A percentile compares a stretch with the other conserved stretches of the same genome.
These are phyloP conservation scores for Neopelma chrysocephalum DNA, from an alignment of 2,797 vertebrate genomes.

Conservation along the genomic window DNA sequence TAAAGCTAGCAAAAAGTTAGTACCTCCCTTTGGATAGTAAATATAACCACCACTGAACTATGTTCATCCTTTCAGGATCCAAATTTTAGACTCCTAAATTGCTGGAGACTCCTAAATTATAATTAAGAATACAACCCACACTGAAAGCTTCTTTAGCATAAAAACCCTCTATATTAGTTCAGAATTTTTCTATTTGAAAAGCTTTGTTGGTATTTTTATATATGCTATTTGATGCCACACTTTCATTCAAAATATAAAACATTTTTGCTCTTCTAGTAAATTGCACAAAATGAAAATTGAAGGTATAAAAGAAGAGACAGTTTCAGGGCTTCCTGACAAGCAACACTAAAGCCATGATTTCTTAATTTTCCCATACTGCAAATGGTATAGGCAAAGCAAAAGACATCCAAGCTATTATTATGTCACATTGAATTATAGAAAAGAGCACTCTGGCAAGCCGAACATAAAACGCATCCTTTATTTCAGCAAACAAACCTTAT, in stretches of 20 bases:
- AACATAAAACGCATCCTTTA: neutral
- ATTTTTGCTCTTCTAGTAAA: neutral
- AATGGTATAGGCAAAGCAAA: neutral
- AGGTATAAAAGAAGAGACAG: neutral
- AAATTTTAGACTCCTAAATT: neutral
- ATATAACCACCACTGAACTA: neutral
- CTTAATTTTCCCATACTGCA: neutral
- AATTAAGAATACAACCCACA: neutral
- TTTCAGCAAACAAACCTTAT: neutral
- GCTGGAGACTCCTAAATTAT: neutral
- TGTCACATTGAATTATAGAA: neutral
- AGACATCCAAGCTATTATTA: neutral
- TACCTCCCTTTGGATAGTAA: neutral
- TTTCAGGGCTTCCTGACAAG: conserved; percentile 5
- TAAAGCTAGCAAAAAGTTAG: neutral
- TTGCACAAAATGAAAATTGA: neutral
- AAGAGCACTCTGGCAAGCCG: neutral
- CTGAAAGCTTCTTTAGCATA: neutral
- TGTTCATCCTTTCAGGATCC: neutral
- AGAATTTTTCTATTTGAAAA: neutral
- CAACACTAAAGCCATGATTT: neutral
- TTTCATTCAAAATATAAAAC: neutral
- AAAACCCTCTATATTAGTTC: neutral
- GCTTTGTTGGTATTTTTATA: neutral
- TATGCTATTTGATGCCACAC: neutral